phyloP scores from a whole-genome alignment of 2,888 invertebrate species.

The Sesia apiformis region DNA sequence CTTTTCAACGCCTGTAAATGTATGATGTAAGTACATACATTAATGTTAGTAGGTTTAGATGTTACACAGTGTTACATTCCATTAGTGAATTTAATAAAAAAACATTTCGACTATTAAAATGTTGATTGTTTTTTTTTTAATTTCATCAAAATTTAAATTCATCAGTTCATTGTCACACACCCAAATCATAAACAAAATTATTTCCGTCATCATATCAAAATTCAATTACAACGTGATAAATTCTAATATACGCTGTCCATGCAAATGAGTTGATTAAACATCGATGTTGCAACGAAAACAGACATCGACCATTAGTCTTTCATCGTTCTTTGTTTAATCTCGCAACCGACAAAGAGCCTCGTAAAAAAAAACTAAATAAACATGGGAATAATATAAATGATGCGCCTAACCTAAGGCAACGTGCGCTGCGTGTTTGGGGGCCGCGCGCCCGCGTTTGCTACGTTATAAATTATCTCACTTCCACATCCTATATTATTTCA shows the following conservation, averaged over 20 bases:
- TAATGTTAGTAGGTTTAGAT: too few species aligned
- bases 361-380: slow-evolving; percentile 65
- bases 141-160: too few species aligned
- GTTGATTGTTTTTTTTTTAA: too few species aligned
- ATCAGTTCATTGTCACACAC: slow-evolving; percentile 22
- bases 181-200: slow-evolving; percentile 35
- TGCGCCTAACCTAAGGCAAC: slow-evolving; percentile 64
- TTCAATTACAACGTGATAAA: slow-evolving; percentile 47
- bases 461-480: slow-evolving; percentile 65
- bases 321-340: slow-evolving; percentile 66
- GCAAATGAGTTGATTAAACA: slow-evolving; percentile 67
- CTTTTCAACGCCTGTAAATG: too few species aligned
- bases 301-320: slow-evolving; percentile 63
- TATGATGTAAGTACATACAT: too few species aligned
- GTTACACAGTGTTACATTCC: too few species aligned
- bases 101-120: too few species aligned
- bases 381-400: slow-evolving; percentile 71
- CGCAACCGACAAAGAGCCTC: slow-evolving; percentile 47
- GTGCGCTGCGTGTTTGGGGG: slow-evolving; percentile 41
- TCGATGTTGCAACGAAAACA: slow-evolving; percentile 54
- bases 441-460: slow-evolving; percentile 38
- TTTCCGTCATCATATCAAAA: slow-evolving; percentile 44
- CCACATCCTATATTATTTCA: slow-evolving; percentile 61
- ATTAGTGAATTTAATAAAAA: too few species aligned
- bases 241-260: slow-evolving; percentile 44